Conservation (phyloP, 2,797 vertebrate genomes). For the Rhodeus uyekii region DNA sequence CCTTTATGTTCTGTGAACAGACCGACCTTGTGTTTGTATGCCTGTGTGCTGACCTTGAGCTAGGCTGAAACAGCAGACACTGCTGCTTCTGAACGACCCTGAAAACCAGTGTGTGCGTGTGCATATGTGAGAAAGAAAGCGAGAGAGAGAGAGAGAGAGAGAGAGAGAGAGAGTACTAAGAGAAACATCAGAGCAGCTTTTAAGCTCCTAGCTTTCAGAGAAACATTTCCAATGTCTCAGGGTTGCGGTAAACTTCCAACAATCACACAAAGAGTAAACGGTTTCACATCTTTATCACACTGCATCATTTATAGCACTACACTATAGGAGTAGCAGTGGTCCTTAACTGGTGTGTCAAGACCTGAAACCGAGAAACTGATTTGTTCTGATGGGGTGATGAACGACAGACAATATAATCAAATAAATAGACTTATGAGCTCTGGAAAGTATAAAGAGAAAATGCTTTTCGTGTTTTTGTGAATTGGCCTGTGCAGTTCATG, state of each 20-base stretch:
- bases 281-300: conserved; percentile 1
- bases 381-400: neutral
- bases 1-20: conserved; percentile 62
- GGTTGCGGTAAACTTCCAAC: conserved; percentile 29
- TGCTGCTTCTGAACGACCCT: conserved; percentile 56
- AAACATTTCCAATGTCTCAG: conserved; percentile 37
- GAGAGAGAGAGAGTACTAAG: conserved; percentile 32
- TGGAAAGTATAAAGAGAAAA: neutral
- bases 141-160: conserved; percentile 25
- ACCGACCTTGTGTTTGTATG: conserved; percentile 74
- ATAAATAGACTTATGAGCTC: neutral
- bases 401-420: neutral
- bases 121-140: conserved; percentile 15
- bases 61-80: conserved; percentile 60
- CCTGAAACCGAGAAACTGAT: neutral
- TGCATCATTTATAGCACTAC: neutral
- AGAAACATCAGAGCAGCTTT: conserved; percentile 46
- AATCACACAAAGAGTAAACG: neutral
- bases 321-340: neutral
- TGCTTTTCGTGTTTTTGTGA: neutral
- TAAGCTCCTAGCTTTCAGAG: conserved; percentile 26
- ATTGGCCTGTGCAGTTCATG: neutral
- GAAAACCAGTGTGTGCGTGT: conserved; percentile 42
- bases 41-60: conserved; percentile 77
- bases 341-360: neutral